These are phyloP conservation scores for Papilio protenor DNA, from an alignment of 2,888 invertebrate genomes.

Conservation along the genomic window DNA sequence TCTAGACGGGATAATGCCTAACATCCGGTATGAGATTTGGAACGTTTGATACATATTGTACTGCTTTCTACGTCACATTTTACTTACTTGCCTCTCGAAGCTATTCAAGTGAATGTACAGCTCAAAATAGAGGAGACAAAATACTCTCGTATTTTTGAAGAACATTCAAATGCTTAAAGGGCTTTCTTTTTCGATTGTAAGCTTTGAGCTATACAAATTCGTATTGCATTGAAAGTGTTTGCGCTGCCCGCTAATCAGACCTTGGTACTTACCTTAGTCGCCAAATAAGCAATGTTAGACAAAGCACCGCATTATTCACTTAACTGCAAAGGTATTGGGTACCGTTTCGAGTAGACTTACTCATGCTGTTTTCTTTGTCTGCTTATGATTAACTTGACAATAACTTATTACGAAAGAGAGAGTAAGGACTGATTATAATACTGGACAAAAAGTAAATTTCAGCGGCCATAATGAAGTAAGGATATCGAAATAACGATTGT, in stretches of 20 bases:
- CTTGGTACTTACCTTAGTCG: slow-evolving; percentile 34
- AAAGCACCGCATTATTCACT: slow-evolving; percentile 12
- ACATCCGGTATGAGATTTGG: slow-evolving; percentile 24
- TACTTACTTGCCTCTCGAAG: not conserved
- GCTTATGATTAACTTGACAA: no score
- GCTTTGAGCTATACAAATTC: slow-evolving; percentile 7
- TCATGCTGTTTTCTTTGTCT: slow-evolving; percentile 11
- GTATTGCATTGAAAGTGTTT: not conserved
- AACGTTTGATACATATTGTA: not conserved
- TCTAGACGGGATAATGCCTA: slow-evolving; percentile 10
- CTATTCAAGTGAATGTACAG: not conserved
- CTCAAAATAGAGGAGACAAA: not conserved
- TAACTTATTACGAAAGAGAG: no score
- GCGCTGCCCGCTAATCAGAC: not conserved
- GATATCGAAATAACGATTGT: not conserved
- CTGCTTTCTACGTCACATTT: not conserved
- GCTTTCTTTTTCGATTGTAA: slow-evolving; percentile 5
- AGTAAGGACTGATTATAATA: no score
- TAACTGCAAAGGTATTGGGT: no score
- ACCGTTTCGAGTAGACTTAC: not conserved
- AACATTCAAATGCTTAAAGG: not conserved
- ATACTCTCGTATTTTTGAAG: not conserved
- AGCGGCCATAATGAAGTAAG: not conserved
- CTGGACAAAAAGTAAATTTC: not conserved
- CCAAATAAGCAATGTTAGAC: slow-evolving; percentile 15